Evolutionary conservation across 2,797 vertebrate species (phyloP).

Genomic region (Moxostoma hubbsi): DNA sequence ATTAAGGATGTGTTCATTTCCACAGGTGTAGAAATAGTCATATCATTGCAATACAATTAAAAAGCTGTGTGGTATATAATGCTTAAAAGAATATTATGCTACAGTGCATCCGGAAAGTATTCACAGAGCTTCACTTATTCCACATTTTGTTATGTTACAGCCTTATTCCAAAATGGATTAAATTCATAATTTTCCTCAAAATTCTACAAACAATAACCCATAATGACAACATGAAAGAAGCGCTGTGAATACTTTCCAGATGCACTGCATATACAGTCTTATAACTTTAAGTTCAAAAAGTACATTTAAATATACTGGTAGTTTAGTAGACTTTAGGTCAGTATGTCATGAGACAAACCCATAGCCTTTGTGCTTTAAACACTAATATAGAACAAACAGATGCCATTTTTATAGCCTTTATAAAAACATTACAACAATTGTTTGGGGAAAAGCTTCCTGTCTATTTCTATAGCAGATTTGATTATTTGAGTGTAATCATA

Average conservation of each 20-base stretch:
- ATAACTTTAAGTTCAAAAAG: too few relatives aligned
- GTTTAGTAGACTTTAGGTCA: not conserved
- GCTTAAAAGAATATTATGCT: too few relatives aligned
- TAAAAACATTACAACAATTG: not conserved
- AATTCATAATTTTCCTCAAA: too few relatives aligned
- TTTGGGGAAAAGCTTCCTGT: not conserved
- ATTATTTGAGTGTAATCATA: constrained; percentile 53
- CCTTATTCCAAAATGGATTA: too few relatives aligned
- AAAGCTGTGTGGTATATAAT: too few relatives aligned
- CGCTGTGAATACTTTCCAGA: too few relatives aligned
- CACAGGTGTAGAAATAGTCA: not conserved
- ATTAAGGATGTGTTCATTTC: not conserved
- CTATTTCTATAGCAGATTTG: constrained; percentile 20
- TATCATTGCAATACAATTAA: not conserved
- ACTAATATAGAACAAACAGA: not conserved
- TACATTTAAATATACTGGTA: too few relatives aligned
- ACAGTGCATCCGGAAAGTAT: not conserved
- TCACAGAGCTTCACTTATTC: too few relatives aligned
- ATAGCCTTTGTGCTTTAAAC: not conserved
- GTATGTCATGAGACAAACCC: not conserved
- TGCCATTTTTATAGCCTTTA: not conserved
- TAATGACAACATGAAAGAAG: too few relatives aligned
- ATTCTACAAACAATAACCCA: too few relatives aligned
- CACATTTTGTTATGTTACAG: too few relatives aligned
- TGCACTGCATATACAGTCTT: too few relatives aligned